Conservation (phyloP, 2,797 vertebrate species). For the Champsocephalus gunnari region DNA sequence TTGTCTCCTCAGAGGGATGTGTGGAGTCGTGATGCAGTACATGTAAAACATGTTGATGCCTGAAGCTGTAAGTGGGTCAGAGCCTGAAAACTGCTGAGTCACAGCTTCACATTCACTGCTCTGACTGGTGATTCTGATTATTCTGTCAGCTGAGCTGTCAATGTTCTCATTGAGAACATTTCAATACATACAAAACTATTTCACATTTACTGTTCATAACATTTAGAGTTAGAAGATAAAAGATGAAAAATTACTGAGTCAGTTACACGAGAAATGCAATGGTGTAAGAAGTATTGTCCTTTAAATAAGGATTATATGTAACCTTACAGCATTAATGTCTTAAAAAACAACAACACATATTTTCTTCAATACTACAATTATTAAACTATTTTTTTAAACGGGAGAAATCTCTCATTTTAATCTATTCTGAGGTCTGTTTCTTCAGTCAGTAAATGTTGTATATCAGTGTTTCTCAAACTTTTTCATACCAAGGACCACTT, state of each 20-base stretch:
- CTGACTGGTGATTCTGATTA: neutral
- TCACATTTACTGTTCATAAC: neutral
- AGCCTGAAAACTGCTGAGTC: conserved; percentile 42
- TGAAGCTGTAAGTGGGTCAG: conserved; percentile 51
- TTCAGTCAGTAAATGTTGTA: no score
- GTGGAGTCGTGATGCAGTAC: conserved; percentile 32
- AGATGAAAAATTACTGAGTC: neutral
- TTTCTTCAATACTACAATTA: no score
- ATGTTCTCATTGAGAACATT: neutral
- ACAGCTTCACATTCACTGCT: conserved; percentile 10
- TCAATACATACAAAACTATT: neutral
- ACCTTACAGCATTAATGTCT: no score
- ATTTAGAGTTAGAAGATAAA: neutral
- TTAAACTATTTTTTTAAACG: no score
- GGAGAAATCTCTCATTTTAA: no score
- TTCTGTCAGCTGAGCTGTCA: neutral
- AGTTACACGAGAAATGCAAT: no score
- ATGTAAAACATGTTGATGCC: conserved; percentile 24
- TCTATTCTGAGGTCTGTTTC: no score
- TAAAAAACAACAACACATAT: no score
- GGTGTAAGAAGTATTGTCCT: no score
- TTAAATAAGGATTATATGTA: no score
- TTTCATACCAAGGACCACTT: no score
- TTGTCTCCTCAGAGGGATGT: neutral
- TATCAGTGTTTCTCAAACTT: no score